Conservation (phyloP, 1,140 invertebrate genomes). For the Zaprionus tsacasi region DNA sequence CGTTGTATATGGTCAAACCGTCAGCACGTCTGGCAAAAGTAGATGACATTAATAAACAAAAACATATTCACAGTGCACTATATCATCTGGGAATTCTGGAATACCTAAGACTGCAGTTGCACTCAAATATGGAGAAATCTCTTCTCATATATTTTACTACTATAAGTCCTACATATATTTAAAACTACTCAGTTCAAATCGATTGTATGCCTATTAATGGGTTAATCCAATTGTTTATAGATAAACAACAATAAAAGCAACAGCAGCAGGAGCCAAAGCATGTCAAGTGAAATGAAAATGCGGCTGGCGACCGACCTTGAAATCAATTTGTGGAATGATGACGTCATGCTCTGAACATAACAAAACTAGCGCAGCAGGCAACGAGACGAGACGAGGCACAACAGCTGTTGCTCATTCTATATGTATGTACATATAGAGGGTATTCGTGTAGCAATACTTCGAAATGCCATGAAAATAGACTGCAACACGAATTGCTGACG, state of each 20-base stretch:
- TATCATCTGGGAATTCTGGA: neutral
- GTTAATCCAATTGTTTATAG: conserved; percentile 60
- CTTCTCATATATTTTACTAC: neutral
- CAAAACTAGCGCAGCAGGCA: conserved; percentile 41
- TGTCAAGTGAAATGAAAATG: conserved; percentile 81
- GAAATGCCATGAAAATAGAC: conserved; percentile 1
- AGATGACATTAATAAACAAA: neutral
- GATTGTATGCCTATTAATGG: conserved; percentile 24
- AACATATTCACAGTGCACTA: neutral
- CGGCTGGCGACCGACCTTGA: conserved; percentile 70
- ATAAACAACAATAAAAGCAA: conserved; percentile 4
- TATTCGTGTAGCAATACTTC: neutral
- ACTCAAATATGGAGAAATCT: neutral
- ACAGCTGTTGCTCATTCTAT: conserved; percentile 52
- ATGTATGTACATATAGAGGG: neutral
- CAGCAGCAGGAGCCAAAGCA: conserved; percentile 59
- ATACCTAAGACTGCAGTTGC: neutral
- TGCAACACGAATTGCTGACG: neutral
- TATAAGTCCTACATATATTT: too few species aligned
- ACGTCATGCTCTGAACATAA: conserved; percentile 61
- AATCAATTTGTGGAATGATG: conserved; percentile 70
- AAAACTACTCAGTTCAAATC: neutral
- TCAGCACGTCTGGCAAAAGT: neutral
- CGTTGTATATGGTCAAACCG: neutral
- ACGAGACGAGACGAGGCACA: conserved; percentile 28